Percentiles rank a stretch among this genome's conserved stretches.
These are phyloP conservation scores for Epinephelus moara DNA, from an alignment of 2,113 vertebrate genomes.

Conservation along the genomic window DNA sequence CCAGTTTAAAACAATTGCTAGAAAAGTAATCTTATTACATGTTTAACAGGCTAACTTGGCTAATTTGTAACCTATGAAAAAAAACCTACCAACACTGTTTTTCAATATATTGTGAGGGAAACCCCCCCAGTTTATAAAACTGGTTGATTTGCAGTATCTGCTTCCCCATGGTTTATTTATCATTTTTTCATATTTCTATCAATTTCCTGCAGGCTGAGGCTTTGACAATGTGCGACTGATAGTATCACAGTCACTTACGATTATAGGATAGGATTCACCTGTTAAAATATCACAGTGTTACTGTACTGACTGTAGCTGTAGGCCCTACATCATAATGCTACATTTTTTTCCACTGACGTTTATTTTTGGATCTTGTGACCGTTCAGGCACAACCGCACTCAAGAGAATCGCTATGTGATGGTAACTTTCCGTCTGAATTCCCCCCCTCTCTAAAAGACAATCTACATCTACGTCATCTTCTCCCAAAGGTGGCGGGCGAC, in stretches of 20 bases:
- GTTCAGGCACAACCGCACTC: neutral
- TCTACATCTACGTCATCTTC: slow-evolving; percentile 39
- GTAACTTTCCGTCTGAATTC: slow-evolving; percentile 20
- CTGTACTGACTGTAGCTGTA: no score
- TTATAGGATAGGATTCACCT: neutral
- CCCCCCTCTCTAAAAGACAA: neutral
- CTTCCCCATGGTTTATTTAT: no score
- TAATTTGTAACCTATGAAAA: no score
- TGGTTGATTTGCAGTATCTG: neutral
- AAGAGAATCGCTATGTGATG: neutral
- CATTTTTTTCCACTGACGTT: neutral
- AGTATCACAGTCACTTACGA: neutral
- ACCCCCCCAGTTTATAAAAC: neutral
- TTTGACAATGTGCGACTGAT: no score
- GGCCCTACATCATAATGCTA: no score
- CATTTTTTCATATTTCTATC: neutral
- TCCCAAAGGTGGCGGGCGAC: slow-evolving; percentile 30
- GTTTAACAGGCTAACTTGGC: no score
- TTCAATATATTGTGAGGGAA: no score
- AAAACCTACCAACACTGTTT: no score
- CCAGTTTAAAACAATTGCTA: no score
- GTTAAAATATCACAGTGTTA: no score
- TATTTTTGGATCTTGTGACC: neutral
- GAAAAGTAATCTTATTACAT: no score
- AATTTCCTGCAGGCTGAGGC: neutral